Evolutionary conservation across 2,888 invertebrate genomes (phyloP), one percentile per base, ranked within the genome.

Genomic region (Drosophila ustulata): DNA sequence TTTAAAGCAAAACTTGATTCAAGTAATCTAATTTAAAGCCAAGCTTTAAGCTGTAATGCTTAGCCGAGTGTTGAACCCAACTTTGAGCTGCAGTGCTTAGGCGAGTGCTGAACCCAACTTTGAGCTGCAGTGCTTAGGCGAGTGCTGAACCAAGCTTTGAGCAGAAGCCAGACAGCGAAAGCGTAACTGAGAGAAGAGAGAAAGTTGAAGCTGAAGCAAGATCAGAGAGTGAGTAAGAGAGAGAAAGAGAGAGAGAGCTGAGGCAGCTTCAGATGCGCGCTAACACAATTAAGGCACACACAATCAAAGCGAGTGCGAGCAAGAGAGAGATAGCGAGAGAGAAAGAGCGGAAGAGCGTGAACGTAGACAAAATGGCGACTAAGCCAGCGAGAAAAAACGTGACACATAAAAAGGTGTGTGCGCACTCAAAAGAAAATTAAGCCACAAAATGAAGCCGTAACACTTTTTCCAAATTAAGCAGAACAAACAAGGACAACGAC

Each of bases 391-490:
- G 18, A 41, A 37, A 52, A 25, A 52, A 25, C 47, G 50, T 53
- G 11, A 53, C 37, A 55, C 47, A 47, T 47, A 32, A 39, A 52
- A 51, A 45, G 8, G 65, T 57, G 49, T 55, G 55, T 55, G 46
- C 63, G 50, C 63, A 57, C 50, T 57, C 30, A 45, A 50, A 43
- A 43, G 32, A 37, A 51, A 64, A 69, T 57, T 18, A 18, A 66
- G 51, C 64, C 78, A 64, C 63, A 55, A 75, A 75, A 78, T 75
- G 23, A 73, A 75, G 68, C 56, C 55, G 61, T 62, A 69, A 77
- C 57, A 57, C 49, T 46, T 55, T 11, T 11, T 37, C 37, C n/a
- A 61, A 56, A 64, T 63, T 53, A 76, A 67, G 49, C 32, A 43
- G 23, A 49, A 50, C 43, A 52, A 49, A 23, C 26, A 26, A 11